Evolutionary conservation across 1,140 invertebrate genomes (phyloP), one percentile per base, ranked within the genome.

Genomic region (Musca vetustissima): DNA sequence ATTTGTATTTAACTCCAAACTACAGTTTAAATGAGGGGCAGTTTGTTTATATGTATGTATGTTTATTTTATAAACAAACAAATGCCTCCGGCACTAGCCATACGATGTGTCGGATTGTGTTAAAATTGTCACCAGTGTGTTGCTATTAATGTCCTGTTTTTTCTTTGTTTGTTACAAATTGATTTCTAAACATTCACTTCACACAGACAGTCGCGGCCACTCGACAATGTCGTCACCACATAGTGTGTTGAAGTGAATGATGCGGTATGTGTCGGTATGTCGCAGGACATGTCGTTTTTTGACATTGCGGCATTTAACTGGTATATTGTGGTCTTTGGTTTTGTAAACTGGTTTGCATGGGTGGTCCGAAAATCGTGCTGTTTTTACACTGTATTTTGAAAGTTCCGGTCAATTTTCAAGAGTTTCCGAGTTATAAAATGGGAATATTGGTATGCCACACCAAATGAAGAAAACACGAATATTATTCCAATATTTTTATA

Each of bases 201-300:
- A 15, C 14, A 36, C 28, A 36, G 57, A 43, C 28, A 21, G 4
- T 9, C 25, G 36, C 24, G 36, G 19, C 17, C 32, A 61, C 57
- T 61, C 36, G 57, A 61, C 57, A 61, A 43, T 61, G 57, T 61
- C 57, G 57, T 61, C 57, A 61, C 57, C 57, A 61, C 57, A 61
- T 61, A 61, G 57, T 43, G 57, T 4, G 57, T 61, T 61, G 4
- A 43, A 43, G 36, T 43, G 36, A 43, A 1, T 43, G 36, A 8
- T 43, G 36, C 36, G 36, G 36, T 43, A 43, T 43, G 36, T 50
- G 49, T 50, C n/a, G 49, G 49, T 19, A 4, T 50, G 49, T 50
- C 11, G 49, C n/a, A 50, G 47, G 49, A 50, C 19, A 50, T 19
- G 19, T n/a, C 6, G 11, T 13, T 43, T 43, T 11, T n/a, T n/a